phyloP scores from a whole-genome alignment of 2,888 invertebrate genomes.

The Hetaerina titia region DNA sequence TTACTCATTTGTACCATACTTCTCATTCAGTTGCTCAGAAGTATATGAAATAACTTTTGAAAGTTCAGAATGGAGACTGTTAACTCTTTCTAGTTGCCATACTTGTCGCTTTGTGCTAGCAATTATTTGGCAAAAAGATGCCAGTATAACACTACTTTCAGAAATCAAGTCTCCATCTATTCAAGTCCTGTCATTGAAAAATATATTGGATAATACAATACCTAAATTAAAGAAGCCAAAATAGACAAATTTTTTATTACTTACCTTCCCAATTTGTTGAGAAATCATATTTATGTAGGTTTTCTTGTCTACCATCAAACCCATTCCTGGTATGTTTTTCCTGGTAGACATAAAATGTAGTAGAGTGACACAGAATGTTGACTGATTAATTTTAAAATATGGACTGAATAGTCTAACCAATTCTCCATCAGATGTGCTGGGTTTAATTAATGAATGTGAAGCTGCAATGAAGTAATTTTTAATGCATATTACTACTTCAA shows the following conservation, averaged over 20 bases:
- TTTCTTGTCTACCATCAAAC: neutral
- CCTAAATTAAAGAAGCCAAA: no score
- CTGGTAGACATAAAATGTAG: neutral
- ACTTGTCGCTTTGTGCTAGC: no score
- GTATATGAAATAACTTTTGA: no score
- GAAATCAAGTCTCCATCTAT: no score
- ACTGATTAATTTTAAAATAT: neutral
- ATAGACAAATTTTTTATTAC: neutral
- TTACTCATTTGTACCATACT: no score
- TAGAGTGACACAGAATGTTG: slow-evolving; percentile 2
- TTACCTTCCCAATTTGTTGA: slow-evolving; percentile 13
- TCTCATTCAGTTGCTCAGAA: no score
- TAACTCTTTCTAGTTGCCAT: no score
- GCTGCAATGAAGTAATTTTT: neutral
- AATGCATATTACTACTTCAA: neutral
- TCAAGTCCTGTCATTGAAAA: no score
- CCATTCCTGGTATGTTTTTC: neutral
- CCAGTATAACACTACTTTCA: no score
- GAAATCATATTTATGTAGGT: neutral
- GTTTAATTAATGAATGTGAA: neutral
- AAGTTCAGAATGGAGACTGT: no score
- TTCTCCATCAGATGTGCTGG: neutral
- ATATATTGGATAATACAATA: no score
- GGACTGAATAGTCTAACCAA: neutral
- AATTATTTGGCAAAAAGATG: no score